These are phyloP conservation scores for Turritopsis dohrnii DNA, from an alignment of 30 jellyfish, hydroid and myxozoan species.

Conservation along the genomic window DNA sequence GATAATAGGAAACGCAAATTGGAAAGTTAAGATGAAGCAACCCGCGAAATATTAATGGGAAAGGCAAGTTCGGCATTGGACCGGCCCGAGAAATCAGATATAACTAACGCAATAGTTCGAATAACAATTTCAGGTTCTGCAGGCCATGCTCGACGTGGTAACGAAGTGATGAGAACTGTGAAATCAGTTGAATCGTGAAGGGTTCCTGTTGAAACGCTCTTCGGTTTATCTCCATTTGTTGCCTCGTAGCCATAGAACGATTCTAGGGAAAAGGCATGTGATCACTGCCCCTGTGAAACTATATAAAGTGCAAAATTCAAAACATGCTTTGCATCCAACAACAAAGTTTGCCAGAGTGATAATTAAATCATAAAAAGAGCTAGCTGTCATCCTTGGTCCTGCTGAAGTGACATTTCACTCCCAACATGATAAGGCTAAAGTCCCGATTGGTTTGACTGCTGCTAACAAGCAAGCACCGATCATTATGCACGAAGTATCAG, in stretches of 20 bases:
- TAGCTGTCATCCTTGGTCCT: conserved; percentile 32
- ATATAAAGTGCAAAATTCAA: conserved; percentile 41
- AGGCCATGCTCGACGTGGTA: conserved; percentile 43
- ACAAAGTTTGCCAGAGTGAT: conserved; percentile 40
- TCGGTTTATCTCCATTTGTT: conserved; percentile 44
- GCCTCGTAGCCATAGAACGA: conserved; percentile 46
- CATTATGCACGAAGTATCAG: conserved; percentile 48
- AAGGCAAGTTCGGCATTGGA: conserved; percentile 23
- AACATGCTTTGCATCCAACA: conserved; percentile 48
- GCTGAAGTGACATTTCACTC: conserved; percentile 15
- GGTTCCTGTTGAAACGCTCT: conserved; percentile 47
- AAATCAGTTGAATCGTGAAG: conserved; percentile 56
- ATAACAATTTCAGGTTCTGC: conserved; percentile 53
- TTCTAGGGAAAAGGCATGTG: conserved; percentile 51
- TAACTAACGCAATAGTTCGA: conserved; percentile 50
- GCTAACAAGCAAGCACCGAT: conserved; percentile 52
- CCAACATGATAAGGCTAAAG: conserved; percentile 59
- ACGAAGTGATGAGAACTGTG: conserved; percentile 44
- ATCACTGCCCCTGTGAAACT: conserved; percentile 59
- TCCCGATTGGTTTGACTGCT: conserved; percentile 54
- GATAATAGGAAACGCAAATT: too few species aligned
- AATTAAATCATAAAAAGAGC: conserved; percentile 32
- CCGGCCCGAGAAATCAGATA: conserved; percentile 46
- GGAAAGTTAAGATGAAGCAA: conserved; percentile 8
- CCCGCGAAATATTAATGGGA: background rate